phyloP scores from a whole-genome alignment of 2,113 vertebrate species.

The Ptilorrhoa leucosticta region DNA sequence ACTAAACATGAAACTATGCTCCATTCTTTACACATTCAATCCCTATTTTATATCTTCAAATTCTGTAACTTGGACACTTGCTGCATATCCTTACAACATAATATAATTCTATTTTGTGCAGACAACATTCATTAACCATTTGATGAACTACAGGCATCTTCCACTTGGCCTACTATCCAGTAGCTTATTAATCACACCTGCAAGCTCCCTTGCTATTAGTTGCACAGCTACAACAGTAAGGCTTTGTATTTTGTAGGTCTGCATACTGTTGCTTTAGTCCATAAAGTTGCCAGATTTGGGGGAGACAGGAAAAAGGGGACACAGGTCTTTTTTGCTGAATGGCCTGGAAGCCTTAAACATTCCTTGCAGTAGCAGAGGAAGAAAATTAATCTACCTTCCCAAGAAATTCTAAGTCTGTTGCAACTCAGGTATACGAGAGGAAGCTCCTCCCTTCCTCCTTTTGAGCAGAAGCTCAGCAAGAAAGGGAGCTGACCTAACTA shows the following conservation, averaged over 20 bases:
- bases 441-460: background rate
- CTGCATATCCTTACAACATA: background rate
- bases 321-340: background rate
- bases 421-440: background rate
- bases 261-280: background rate
- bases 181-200: background rate
- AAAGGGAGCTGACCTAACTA: background rate
- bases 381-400: background rate
- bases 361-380: background rate
- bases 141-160: background rate
- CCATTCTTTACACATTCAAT: background rate
- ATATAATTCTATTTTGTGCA: background rate
- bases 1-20: background rate
- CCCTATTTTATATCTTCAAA: background rate
- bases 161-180: background rate
- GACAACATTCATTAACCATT: background rate
- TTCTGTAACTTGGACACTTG: background rate
- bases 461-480: background rate
- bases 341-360: background rate
- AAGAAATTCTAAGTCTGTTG: background rate
- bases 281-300: background rate
- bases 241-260: background rate
- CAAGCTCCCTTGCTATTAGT: background rate
- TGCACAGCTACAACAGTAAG: background rate
- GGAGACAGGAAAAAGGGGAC: background rate